Base-by-base conservation (phyloP, 2,797 vertebrate genomes). In the Paguma larvata region DNA sequence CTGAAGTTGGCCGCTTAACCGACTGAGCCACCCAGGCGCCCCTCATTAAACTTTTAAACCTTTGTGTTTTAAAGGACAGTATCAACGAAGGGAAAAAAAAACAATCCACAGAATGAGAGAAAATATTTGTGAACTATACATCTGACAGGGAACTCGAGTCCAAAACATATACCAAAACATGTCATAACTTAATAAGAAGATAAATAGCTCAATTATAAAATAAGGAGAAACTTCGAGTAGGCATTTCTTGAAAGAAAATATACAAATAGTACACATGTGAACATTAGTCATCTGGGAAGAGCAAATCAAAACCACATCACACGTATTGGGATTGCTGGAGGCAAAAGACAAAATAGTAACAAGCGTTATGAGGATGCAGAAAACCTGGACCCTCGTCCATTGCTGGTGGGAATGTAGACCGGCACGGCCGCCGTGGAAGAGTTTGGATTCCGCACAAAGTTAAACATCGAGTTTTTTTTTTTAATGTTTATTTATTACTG, bases 51-150 rank as follows among this genome's bases (percentile, higher is more conserved):
- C 34, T 85, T 41, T 73, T 72, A 63, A 85, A 68, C 5, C 44
- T 85, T 77, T 85, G 65, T 94, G 56, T 65, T 89, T 85, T 56
- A 92, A 95, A 95, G 51, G 19, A 70, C n/a, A 41, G 15, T 59
- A 82, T 63, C 30, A 53, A 87, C 62, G 25, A 77, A 95, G 46
- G 23, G 53, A 62, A 77, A 21, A 62, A 62, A 82, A 56, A 48
- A 72, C 46, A 70, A 3, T 51, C n/a, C 56, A 53, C n/a, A 51
- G 56, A 70, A 94, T 53, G 44, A 82, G 77, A 84, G 13, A 68
- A 77, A 94, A 79, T 72, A 89, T 72, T 84, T 85, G 46, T 32
- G 67, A 67, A 41, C 34, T 44, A 15, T 41, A 41, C 34, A 51
- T 91, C 8, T 46, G 67, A 92, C 30, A 72, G 25, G 30, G 27